Percentiles rank a stretch among this genome's conserved stretches.
These are phyloP conservation scores for Tympanuchus pallidicinctus DNA, from an alignment of 2,113 vertebrate genomes.

Conservation along the genomic window DNA sequence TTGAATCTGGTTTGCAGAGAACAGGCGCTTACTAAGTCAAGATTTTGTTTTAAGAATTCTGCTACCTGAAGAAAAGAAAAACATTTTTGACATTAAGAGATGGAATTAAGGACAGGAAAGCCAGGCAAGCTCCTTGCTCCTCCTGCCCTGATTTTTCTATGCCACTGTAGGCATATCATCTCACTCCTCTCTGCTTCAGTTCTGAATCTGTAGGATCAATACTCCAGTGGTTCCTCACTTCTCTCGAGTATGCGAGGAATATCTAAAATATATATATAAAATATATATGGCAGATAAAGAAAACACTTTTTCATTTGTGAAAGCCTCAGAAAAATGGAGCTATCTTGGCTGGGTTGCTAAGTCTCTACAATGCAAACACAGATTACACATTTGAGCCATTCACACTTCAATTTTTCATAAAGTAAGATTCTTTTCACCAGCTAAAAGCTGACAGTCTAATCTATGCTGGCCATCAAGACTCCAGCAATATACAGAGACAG, in stretches of 20 bases:
- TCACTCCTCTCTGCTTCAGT: not conserved
- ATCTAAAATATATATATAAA: not conserved
- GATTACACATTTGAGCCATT: not conserved
- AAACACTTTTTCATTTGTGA: not conserved
- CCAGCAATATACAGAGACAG: not conserved
- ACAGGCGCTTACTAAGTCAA: not conserved
- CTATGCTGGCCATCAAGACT: not conserved
- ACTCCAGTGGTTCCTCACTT: not conserved
- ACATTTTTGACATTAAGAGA: not conserved
- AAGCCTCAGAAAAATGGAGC: not conserved
- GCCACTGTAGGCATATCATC: not conserved
- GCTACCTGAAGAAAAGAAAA: not conserved
- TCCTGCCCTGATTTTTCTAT: not conserved
- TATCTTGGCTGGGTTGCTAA: not conserved
- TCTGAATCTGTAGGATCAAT: not conserved
- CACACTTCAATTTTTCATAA: constrained; percentile 15
- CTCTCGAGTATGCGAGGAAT: not conserved
- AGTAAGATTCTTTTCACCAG: not conserved
- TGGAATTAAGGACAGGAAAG: not conserved
- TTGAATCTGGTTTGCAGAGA: not conserved
- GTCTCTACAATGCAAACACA: not conserved
- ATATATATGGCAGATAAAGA: not conserved
- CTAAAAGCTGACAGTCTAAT: constrained; percentile 19
- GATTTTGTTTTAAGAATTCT: not conserved
- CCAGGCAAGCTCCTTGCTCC: not conserved